Evolutionary conservation across 1,140 invertebrate genomes (phyloP).

Genomic region (Ctenoplectra terminalis): DNA sequence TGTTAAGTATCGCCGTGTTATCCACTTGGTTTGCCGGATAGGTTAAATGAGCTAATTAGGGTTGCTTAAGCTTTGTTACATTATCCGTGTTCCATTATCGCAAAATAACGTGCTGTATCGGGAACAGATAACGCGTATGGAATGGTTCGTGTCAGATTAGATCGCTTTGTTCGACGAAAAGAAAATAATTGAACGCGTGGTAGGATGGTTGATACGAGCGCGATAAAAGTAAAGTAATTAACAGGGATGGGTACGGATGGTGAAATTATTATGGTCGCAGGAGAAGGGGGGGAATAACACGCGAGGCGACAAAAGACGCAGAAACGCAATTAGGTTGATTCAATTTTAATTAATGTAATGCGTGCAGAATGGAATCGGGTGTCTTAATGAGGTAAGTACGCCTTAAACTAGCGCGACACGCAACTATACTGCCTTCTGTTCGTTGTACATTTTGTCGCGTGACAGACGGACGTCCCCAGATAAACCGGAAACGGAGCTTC

Average conservation of each 20-base stretch:
- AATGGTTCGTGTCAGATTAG: background rate
- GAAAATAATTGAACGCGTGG: constrained; percentile 22
- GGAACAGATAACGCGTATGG: background rate
- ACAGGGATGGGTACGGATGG: constrained; percentile 16
- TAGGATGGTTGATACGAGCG: constrained; percentile 7
- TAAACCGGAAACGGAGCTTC: constrained; percentile 64
- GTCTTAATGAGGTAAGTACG: constrained; percentile 69
- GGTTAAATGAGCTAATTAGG: constrained; percentile 1
- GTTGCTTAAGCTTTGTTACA: constrained; percentile 8
- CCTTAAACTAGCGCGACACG: constrained; percentile 66
- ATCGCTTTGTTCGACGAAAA: constrained; percentile 7
- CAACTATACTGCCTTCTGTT: constrained; percentile 1
- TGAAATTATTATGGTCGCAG: constrained; percentile 29
- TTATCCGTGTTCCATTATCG: constrained; percentile 1
- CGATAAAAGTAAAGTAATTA: constrained; percentile 62
- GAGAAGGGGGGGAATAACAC: constrained; percentile 60
- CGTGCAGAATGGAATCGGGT: constrained; percentile 55
- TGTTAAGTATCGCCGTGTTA: constrained; percentile 8
- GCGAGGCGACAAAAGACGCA: constrained; percentile 25
- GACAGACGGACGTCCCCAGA: constrained; percentile 59
- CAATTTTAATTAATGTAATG: constrained; percentile 75
- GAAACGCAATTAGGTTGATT: constrained; percentile 70
- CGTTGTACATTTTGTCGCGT: constrained; percentile 68
- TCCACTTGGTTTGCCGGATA: background rate
- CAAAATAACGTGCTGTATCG: background rate